These are phyloP conservation scores for Lagocephalus sceleratus DNA, from an alignment of 2,797 vertebrate species.

Conservation along the genomic window DNA sequence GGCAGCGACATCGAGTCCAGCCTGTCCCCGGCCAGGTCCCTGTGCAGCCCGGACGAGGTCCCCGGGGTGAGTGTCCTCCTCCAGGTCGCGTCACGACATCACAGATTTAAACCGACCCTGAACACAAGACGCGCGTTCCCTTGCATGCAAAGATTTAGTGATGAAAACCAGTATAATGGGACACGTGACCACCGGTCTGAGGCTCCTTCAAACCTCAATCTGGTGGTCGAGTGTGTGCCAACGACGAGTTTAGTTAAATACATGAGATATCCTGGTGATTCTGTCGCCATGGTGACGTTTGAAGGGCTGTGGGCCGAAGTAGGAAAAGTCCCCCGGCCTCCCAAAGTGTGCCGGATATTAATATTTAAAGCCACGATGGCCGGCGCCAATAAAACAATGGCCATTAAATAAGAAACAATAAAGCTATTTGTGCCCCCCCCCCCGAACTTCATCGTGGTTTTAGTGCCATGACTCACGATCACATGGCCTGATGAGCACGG, in stretches of 20 bases:
- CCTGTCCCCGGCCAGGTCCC: slow-evolving; percentile 57
- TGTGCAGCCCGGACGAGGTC: slow-evolving; percentile 76
- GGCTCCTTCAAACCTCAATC: no score
- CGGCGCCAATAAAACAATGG: background rate
- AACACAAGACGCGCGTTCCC: background rate
- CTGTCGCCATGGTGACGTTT: no score
- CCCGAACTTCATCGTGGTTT: background rate
- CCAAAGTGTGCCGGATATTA: no score
- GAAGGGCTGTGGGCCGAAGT: no score
- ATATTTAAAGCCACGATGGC: background rate
- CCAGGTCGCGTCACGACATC: background rate
- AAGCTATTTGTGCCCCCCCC: slow-evolving; percentile 13
- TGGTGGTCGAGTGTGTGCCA: no score
- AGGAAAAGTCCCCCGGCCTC: no score
- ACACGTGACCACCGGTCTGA: no score
- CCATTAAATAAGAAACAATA: slow-evolving; percentile 1
- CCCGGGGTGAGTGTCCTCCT: slow-evolving; percentile 74
- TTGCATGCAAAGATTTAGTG: no score
- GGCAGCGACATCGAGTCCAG: slow-evolving; percentile 79
- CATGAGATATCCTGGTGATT: no score
- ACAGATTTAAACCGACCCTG: background rate
- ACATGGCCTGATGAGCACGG: slow-evolving; percentile 1
- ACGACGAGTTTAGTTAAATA: no score
- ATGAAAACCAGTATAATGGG: no score
- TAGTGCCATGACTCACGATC: slow-evolving; percentile 13